These are phyloP conservation scores for Parotia lawesii DNA, from an alignment of 2,113 vertebrate species.

Conservation along the genomic window DNA sequence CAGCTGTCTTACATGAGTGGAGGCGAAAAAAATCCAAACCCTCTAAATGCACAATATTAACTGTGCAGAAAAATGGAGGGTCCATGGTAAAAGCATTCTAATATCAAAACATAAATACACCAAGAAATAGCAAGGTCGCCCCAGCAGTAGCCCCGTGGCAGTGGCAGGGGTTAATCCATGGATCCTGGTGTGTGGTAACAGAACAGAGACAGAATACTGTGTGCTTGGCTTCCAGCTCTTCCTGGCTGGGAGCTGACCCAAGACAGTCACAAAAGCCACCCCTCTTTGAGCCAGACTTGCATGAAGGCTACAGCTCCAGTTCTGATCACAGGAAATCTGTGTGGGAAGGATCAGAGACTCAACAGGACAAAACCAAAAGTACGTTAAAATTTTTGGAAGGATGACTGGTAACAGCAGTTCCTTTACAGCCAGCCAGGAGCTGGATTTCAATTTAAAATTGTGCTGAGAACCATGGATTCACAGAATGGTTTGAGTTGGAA, in stretches of 20 bases:
- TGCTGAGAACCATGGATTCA: neutral
- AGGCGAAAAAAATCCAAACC: neutral
- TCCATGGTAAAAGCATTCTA: neutral
- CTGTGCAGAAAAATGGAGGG: neutral
- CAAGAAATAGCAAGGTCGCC: neutral
- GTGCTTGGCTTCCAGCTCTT: neutral
- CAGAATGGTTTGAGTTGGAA: neutral
- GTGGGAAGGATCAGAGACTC: neutral
- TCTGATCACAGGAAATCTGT: neutral
- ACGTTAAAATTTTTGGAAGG: neutral
- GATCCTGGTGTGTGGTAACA: neutral
- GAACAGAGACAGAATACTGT: neutral
- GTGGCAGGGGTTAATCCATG: neutral
- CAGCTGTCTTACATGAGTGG: neutral
- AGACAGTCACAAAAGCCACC: neutral
- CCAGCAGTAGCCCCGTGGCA: neutral
- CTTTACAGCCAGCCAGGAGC: neutral
- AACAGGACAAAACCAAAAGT: neutral
- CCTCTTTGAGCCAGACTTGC: neutral
- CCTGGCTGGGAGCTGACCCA: constrained; percentile 7
- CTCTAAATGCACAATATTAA: neutral
- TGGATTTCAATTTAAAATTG: neutral
- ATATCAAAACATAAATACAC: neutral
- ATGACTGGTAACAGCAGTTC: neutral
- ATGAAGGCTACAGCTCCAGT: neutral